Base-by-base conservation (phyloP, 2,888 invertebrate species). In the Ormyrus nitidulus region DNA sequence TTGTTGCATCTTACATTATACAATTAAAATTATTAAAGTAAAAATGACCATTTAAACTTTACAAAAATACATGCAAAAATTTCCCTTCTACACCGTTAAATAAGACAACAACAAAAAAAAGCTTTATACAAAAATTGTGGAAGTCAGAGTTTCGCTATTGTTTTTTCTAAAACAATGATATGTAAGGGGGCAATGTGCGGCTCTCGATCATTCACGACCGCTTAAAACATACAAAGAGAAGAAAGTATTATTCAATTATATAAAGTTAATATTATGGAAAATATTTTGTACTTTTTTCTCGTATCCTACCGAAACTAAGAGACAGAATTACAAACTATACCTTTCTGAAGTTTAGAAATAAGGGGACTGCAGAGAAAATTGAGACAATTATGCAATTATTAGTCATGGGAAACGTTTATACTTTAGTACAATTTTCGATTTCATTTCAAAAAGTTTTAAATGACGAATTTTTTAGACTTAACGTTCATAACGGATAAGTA, bases 281-380 rank as follows among this genome's bases (percentile, higher is more conserved):
- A 72, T 64, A 79, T 74, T 79, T 79, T 79, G 74, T 75, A 79
- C 79, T 79, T 70, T n/a, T 10, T 58, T 10, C 48, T 65, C 51
- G 61, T 58, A 78, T 11, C 19, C 68, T 73, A 78, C n/a, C n/a
- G 11, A 72, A 78, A 49, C 54, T 61, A 56, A 11, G 58, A 74
- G 71, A 34, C 34, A 10, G 58, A 71, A 64, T 74, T 34, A 49
- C 48, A 48, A 51, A 11, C 59, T 53, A 68, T 3, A 34, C 34
- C 34, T 66, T 68, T 11, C 7, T 72, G 13, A 58, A 51, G 9
- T 66, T 69, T 69, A 69, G 19, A 73, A 68, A 69, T 73, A 6
- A 13, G 49, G 51, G 19, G 48, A 65, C 48, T 59, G 48, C 34
- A 49, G 13, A 59, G 59, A 54, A 53, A 53, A 51, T n/a, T 66